Percentiles rank a stretch among this genome's conserved stretches.
Evolutionary conservation across 1,140 invertebrate species (phyloP).

Genomic region (Drosophila insularis): DNA sequence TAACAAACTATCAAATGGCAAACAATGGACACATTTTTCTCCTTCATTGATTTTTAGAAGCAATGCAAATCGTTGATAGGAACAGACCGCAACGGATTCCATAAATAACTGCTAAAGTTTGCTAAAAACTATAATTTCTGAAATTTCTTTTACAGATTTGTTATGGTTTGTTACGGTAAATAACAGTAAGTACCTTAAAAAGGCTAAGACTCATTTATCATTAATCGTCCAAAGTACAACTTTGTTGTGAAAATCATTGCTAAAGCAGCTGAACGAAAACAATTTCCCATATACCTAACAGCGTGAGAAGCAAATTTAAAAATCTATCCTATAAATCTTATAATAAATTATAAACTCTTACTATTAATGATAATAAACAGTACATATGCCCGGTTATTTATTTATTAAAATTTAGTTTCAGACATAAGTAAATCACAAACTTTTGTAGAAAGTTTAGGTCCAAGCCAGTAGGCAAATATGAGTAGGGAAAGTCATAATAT

Average conservation of each 20-base stretch:
- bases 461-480: too few species aligned
- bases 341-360: too few species aligned
- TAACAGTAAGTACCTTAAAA: neutral
- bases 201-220: neutral
- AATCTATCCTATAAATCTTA: too few species aligned
- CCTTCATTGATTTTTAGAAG: neutral
- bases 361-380: too few species aligned
- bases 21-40: conserved; percentile 4
- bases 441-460: too few species aligned
- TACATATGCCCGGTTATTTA: too few species aligned
- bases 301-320: neutral
- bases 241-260: neutral
- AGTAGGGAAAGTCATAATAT: too few species aligned
- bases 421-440: too few species aligned
- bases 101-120: neutral
- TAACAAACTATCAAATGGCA: neutral
- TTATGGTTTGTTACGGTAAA: neutral
- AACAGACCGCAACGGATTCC: neutral
- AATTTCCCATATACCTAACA: neutral
- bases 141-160: neutral
- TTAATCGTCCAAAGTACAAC: neutral
- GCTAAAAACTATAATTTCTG: neutral
- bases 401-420: too few species aligned
- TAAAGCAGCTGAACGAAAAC: neutral
- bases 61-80: neutral